Evolutionary conservation across 2,888 invertebrate genomes (phyloP).

Genomic region (Pterobdella sp.): DNA sequence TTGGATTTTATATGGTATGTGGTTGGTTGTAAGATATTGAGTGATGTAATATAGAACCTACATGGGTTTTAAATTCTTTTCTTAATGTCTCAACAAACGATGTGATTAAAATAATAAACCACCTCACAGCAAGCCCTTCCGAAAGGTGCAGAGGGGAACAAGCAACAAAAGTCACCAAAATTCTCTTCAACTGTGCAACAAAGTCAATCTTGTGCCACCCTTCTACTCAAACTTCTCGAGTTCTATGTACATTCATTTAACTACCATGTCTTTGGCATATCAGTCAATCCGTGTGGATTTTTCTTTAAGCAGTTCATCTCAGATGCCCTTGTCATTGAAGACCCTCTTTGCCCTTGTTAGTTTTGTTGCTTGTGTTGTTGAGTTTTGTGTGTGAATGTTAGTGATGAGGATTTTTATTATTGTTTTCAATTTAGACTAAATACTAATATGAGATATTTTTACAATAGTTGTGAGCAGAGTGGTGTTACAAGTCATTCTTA

Average conservation of each 20-base stretch:
- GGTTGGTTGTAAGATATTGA: neutral
- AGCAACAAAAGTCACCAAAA: neutral
- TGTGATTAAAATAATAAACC: no score
- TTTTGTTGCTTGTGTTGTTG: conserved; percentile 1
- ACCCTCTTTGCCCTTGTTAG: conserved; percentile 30
- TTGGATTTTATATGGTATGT: neutral
- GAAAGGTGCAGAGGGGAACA: neutral
- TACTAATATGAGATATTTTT: no score
- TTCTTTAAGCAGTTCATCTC: conserved; percentile 13
- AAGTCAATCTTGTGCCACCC: conserved; percentile 5
- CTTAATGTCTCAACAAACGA: no score
- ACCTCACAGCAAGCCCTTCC: conserved; percentile 5
- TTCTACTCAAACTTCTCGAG: conserved; percentile 21
- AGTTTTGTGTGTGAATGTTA: conserved; percentile 2
- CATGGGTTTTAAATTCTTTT: no score
- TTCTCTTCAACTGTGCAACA: neutral
- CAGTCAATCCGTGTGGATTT: conserved; percentile 14
- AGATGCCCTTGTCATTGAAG: conserved; percentile 27
- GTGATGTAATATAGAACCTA: no score
- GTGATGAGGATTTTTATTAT: neutral
- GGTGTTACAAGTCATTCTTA: no score
- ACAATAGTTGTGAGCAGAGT: no score
- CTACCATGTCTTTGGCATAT: conserved; percentile 14
- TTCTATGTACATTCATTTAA: conserved; percentile 25
- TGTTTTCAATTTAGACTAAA: no score